These are phyloP conservation scores for Andrena hattorfiana DNA, from an alignment of 2,888 invertebrate species.

Conservation along the genomic window DNA sequence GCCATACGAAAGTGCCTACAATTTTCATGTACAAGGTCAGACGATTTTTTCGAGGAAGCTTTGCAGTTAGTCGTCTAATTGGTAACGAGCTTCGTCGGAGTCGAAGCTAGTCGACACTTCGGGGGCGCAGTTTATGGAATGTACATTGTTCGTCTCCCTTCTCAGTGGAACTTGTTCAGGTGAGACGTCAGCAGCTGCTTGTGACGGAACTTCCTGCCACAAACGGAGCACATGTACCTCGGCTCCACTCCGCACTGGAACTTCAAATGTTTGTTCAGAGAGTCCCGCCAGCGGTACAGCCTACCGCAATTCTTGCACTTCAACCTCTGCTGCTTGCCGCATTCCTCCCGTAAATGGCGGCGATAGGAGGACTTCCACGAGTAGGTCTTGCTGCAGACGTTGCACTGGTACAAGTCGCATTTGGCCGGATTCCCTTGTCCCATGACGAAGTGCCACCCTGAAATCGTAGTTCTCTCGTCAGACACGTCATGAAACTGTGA, in stretches of 20 bases:
- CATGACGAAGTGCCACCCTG: slow-evolving; percentile 44
- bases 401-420: slow-evolving; percentile 24
- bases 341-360: slow-evolving; percentile 78
- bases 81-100: no score
- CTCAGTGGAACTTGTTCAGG: slow-evolving; percentile 35
- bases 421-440: background rate
- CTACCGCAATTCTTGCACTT: slow-evolving; percentile 59
- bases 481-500: background rate
- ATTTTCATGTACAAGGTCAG: background rate
- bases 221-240: slow-evolving; percentile 40
- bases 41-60: no score
- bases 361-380: slow-evolving; percentile 77
- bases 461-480: slow-evolving; percentile 47
- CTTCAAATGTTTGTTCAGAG: slow-evolving; percentile 58
- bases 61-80: no score
- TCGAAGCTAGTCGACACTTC: no score
- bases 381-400: slow-evolving; percentile 77
- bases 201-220: slow-evolving; percentile 62
- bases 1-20: background rate
- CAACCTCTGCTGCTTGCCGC: slow-evolving; percentile 74
- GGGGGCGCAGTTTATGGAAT: no score
- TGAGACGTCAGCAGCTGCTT: slow-evolving; percentile 64
- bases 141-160: no score
- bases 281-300: slow-evolving; percentile 52
- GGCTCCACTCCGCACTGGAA: slow-evolving; percentile 60